Percentiles rank a stretch among this genome's conserved stretches.
Conservation (phyloP, 1,140 invertebrate species). For the Neodiprion pinetum region DNA sequence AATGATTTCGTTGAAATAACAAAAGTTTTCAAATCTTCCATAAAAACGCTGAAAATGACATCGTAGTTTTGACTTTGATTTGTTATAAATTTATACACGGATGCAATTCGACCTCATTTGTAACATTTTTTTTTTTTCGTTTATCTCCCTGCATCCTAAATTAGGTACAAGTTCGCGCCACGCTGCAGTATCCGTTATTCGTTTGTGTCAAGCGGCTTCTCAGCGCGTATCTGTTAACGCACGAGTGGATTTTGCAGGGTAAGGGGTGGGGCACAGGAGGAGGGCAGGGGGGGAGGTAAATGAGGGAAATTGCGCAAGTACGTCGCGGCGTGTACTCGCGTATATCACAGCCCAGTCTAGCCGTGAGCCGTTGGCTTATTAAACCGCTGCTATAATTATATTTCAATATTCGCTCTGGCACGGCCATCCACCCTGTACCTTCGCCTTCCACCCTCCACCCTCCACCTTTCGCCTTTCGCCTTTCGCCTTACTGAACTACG, state of each 20-base stretch:
- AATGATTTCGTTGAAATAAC: too few species aligned
- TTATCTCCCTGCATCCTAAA: too few species aligned
- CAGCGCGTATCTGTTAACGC: constrained; percentile 35
- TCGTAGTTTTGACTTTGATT: too few species aligned
- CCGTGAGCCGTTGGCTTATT: constrained; percentile 39
- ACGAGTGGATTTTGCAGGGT: constrained; percentile 30
- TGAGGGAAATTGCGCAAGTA: constrained; percentile 23
- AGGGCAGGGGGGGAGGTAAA: constrained; percentile 10
- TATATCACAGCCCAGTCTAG: constrained; percentile 20
- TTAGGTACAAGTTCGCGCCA: too few species aligned
- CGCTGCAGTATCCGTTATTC: too few species aligned
- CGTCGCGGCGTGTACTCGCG: constrained; percentile 27
- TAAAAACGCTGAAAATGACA: too few species aligned
- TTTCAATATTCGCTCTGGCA: constrained; percentile 42
- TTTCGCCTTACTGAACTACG: too few species aligned
- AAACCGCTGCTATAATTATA: constrained; percentile 46
- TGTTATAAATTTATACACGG: too few species aligned
- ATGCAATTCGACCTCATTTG: too few species aligned
- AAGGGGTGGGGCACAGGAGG: constrained; percentile 33
- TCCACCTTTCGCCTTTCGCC: too few species aligned
- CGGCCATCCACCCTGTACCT: not conserved
- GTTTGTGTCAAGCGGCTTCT: not conserved
- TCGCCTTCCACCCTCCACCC: not conserved
- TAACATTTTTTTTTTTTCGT: too few species aligned
- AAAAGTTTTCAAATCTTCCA: too few species aligned